Conservation (phyloP, 2,888 invertebrate species). For the Cephus spinipes region DNA sequence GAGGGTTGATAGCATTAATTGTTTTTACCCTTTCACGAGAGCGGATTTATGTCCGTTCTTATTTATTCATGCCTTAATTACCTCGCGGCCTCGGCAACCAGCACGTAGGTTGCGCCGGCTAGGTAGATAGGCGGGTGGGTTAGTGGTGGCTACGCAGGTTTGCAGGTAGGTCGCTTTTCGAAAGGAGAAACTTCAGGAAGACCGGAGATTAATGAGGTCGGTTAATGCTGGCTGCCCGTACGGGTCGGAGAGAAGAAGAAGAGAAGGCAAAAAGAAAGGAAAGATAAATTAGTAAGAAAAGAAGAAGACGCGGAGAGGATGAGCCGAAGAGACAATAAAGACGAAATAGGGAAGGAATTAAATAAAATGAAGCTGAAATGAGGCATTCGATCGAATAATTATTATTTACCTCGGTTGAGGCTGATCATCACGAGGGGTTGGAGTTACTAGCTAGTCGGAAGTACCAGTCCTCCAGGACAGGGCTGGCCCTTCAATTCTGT, state of each 20-base stretch:
- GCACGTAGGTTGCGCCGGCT: not conserved
- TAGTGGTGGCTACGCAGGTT: not conserved
- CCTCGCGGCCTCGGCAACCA: slow-evolving; percentile 40
- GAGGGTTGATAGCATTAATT: slow-evolving; percentile 35
- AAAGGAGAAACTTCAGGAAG: slow-evolving; percentile 60
- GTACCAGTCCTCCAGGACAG: too few relatives aligned
- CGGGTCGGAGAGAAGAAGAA: slow-evolving; percentile 3
- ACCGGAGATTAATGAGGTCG: slow-evolving; percentile 55
- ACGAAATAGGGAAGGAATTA: not conserved
- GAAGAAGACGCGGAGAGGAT: not conserved
- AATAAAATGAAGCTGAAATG: not conserved
- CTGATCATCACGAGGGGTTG: not conserved
- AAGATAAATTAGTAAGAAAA: not conserved
- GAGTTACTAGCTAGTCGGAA: too few relatives aligned
- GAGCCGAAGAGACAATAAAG: slow-evolving; percentile 9
- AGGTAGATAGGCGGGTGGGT: not conserved
- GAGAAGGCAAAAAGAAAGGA: slow-evolving; percentile 9
- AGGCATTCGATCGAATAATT: not conserved
- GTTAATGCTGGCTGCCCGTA: slow-evolving; percentile 42
- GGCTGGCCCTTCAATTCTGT: too few relatives aligned
- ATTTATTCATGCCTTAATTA: slow-evolving; percentile 65
- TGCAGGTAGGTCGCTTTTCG: slow-evolving; percentile 27
- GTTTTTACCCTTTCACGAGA: slow-evolving; percentile 39
- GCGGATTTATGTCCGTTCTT: slow-evolving; percentile 59
- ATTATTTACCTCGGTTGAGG: not conserved